Conservation (phyloP, 2,113 vertebrate species). For the Mobula hypostoma region DNA sequence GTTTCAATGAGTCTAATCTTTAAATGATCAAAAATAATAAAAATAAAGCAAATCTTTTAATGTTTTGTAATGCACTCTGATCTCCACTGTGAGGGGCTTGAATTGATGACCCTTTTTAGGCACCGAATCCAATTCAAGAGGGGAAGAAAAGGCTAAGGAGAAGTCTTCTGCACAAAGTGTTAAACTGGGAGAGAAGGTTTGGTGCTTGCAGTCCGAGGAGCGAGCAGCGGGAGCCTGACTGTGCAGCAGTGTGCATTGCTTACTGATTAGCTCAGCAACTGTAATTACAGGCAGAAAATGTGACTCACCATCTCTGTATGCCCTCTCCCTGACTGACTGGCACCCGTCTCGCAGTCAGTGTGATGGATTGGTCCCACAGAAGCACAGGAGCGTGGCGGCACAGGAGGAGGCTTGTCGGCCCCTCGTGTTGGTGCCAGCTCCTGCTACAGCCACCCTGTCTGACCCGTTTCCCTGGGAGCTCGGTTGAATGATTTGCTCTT, state of each 20-base stretch:
- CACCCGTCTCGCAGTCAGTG: background rate
- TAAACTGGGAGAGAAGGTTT: background rate
- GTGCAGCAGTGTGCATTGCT: constrained; percentile 26
- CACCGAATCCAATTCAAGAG: background rate
- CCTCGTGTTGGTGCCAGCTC: no score
- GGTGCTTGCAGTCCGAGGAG: background rate
- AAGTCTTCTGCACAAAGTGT: background rate
- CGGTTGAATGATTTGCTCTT: no score
- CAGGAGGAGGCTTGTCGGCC: no score
- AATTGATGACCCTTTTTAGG: background rate
- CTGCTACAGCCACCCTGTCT: no score
- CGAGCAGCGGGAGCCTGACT: background rate
- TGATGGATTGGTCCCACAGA: constrained; percentile 4
- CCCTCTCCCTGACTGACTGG: constrained; percentile 16
- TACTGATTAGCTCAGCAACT: constrained; percentile 40
- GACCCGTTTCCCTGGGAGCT: no score
- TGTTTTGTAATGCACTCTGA: no score
- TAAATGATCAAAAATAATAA: no score
- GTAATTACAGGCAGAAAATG: constrained; percentile 44
- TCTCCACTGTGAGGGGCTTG: background rate
- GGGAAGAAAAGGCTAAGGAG: background rate
- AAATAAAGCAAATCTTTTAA: no score
- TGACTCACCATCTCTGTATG: constrained; percentile 41
- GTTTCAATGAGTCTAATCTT: no score
- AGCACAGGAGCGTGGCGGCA: no score